Evolutionary conservation across 2,797 vertebrate species (phyloP), one percentile per base, ranked within the genome.

Genomic region (Nasua narica): DNA sequence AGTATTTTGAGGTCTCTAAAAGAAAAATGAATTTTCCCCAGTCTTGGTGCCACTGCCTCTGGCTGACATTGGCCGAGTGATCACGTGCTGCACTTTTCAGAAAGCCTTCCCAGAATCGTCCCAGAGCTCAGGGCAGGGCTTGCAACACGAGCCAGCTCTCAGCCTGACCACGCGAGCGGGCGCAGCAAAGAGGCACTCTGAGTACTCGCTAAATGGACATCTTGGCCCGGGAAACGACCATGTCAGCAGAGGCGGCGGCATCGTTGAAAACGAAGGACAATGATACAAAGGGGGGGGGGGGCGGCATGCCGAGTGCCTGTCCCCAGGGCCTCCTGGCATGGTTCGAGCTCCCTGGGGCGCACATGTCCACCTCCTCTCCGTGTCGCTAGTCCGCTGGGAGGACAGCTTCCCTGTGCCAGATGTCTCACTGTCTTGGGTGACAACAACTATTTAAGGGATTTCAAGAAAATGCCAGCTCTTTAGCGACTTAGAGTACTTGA

Each of bases 131-230:
- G 72, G 29, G 70, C 46, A 7, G 1, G 65, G 65, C 60, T 23
- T 94, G 96, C 95, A 95, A 72, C 1, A 3, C 18, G 88, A 96
- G 90, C 92, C 19, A 4, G 15, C 86, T 76, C 40, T 70, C 90
- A 67, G 74, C 86, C 78, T 32, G 14, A 0, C 81, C 18, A 19
- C 1, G n/a, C 65, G 3, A 8, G 70, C 89, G 13, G 91, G 43
- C 52, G 23, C n/a, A 27, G 87, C 84, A 58, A 10, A 86, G 92
- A 79, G 2, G 78, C 46, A 32, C 90, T 92, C 90, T 92, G n/a
- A 93, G 94, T 56, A 60, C 92, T 77, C 12, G 0, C 94, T 87
- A 96, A 98, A 96, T 97, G 97, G 97, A 95, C 90, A 18, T 94
- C 83, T 96, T 97, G 97, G 97, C 97, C 96, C 40, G 1, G 94